Evolutionary conservation across 2,797 vertebrate species (phyloP), one percentile per base, ranked within the genome.

Genomic region (Pitangus sulphuratus): DNA sequence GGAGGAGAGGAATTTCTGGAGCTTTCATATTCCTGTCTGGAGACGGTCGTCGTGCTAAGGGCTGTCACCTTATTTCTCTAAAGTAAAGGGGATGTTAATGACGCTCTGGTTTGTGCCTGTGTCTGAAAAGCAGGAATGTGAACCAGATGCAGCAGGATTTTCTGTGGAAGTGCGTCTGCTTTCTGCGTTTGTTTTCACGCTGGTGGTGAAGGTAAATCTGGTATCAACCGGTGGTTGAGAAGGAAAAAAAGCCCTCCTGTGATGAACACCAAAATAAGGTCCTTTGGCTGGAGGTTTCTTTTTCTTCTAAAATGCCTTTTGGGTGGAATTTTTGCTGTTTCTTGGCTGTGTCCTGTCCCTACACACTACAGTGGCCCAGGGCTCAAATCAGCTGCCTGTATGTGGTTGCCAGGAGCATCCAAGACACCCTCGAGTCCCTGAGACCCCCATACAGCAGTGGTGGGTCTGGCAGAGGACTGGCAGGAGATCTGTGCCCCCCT

Each of bases 361-460:
- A 33, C 53, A 11, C 3, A 0, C 4, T 12, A 12, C 15, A 40
- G 51, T 2, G 65, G 25, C 44, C 11, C 44, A 21, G 40, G 48
- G 18, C 82, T 78, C 74, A 31, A 40, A 15, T 7, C 45, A 2
- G 26, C 6, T 44, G 12, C n/a, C 50, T 24, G 15, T 33, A 44
- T 0, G 0, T 35, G 44, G 35, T 5, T 35, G 18, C 15, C 31
- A 44, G 66, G 42, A 84, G 37, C 51, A 68, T 19, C 79, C 9
- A 19, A 83, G 64, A 11, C 51, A 17, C n/a, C 19, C 28, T 33
- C 1, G 0, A 40, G 37, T 8, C 19, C 18, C 70, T 4, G 40
- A 26, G 45, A 39, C 1, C 1, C 11, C 21, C 24, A 5, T 1
- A 0, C 3, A 31, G 51, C 19, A 35, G 15, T 3, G 39, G 26